A percentile compares a stretch with the other conserved stretches of the same genome.
phyloP scores from a whole-genome alignment of 2,888 invertebrate genomes.

The Gymnosoma rotundatum region DNA sequence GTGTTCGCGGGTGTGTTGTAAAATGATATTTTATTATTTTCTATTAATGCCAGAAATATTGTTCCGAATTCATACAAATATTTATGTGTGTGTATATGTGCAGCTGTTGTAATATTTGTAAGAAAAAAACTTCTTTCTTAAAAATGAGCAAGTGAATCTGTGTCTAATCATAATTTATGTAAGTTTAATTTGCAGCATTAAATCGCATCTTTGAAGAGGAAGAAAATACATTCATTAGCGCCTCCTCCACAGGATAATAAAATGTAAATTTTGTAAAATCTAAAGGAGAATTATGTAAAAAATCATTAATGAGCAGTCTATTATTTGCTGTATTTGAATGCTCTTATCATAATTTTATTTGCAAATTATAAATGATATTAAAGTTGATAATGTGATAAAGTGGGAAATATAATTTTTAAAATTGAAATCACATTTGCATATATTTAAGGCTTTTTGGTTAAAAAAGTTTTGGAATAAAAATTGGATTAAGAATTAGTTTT shows the following conservation, averaged over 20 bases:
- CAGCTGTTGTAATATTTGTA: neutral
- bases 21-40: slow-evolving; percentile 62
- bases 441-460: too few species aligned
- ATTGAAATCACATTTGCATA: too few species aligned
- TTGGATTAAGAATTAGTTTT: too few species aligned
- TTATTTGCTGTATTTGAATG: slow-evolving; percentile 15
- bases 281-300: neutral
- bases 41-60: neutral
- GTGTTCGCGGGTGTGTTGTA: slow-evolving; percentile 67
- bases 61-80: neutral
- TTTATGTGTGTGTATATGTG: neutral
- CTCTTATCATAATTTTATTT: slow-evolving; percentile 17
- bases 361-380: neutral
- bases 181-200: slow-evolving; percentile 28
- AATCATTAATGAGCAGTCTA: neutral
- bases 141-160: slow-evolving; percentile 26
- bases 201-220: slow-evolving; percentile 15
- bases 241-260: neutral
- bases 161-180: slow-evolving; percentile 49
- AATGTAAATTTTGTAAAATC: slow-evolving; percentile 16
- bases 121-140: neutral
- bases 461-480: too few species aligned
- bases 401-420: too few species aligned
- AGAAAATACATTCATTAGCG: slow-evolving; percentile 2
- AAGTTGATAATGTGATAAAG: neutral